Percentiles rank a stretch among this genome's conserved stretches.
These are phyloP conservation scores for Julus scandinavius DNA, from an alignment of 2,888 invertebrate genomes.

Conservation along the genomic window DNA sequence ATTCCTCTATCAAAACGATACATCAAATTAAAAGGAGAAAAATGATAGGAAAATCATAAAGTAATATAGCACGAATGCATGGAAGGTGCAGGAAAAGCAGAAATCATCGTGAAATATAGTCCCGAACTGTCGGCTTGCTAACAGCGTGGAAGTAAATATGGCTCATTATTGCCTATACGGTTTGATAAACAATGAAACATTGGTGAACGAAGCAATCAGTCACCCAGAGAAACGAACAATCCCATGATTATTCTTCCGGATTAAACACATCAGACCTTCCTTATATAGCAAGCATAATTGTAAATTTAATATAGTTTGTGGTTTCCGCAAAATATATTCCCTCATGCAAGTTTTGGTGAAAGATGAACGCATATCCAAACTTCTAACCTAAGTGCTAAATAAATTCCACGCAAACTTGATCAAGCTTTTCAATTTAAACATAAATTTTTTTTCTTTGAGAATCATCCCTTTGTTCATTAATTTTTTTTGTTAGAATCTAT, in stretches of 20 bases:
- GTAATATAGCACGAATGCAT: constrained; percentile 22
- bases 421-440: no score
- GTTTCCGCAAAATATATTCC: neutral
- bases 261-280: neutral
- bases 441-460: no score
- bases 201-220: constrained; percentile 18
- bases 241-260: constrained; percentile 10
- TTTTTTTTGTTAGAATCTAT: no score
- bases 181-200: constrained; percentile 22
- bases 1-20: constrained; percentile 21
- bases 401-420: neutral
- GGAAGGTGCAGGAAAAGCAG: constrained; percentile 27
- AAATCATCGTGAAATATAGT: constrained; percentile 4
- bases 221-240: neutral
- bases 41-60: constrained; percentile 41
- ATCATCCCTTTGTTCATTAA: no score
- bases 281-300: neutral
- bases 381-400: neutral
- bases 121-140: neutral
- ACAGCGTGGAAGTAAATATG: neutral
- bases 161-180: constrained; percentile 37
- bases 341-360: neutral
- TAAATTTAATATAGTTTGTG: constrained; percentile 19
- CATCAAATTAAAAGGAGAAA: constrained; percentile 42
- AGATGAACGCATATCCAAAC: neutral